A percentile compares a stretch with the other conserved stretches of the same genome.
Evolutionary conservation across 2,113 vertebrate genomes (phyloP).

Genomic region (Poeciliopsis prolifica): DNA sequence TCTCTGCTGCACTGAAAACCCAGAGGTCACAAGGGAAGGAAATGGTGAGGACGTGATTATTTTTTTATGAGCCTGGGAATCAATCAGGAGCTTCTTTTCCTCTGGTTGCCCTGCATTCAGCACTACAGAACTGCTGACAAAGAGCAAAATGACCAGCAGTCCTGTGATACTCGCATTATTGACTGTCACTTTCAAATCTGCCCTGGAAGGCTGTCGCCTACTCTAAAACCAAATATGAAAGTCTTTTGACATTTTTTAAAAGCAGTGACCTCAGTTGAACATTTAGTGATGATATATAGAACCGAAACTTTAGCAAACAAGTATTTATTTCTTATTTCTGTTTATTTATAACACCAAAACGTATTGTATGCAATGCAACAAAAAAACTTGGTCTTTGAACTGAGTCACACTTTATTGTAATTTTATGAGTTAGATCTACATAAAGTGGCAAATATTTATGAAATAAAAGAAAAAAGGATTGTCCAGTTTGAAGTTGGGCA

Average conservation of each 20-base stretch:
- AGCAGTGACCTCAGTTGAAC: neutral
- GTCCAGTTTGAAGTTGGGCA: no score
- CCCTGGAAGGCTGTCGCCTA: neutral
- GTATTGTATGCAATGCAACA: neutral
- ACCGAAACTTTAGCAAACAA: neutral
- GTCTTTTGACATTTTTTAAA: neutral
- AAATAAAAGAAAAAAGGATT: no score
- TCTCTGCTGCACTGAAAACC: neutral
- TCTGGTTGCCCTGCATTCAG: conserved; percentile 33
- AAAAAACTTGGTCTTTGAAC: no score
- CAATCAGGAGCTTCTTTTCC: conserved; percentile 30
- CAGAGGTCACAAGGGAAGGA: conserved; percentile 59
- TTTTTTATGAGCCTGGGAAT: conserved; percentile 31
- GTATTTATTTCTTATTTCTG: no score
- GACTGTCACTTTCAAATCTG: conserved; percentile 19
- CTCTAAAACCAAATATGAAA: neutral
- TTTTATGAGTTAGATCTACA: no score
- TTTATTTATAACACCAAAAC: neutral
- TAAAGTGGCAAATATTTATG: no score
- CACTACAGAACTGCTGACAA: conserved; percentile 60
- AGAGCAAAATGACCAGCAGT: conserved; percentile 30
- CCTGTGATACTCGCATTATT: conserved; percentile 47
- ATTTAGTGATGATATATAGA: no score
- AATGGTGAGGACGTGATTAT: conserved; percentile 48
- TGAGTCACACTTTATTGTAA: no score